These are phyloP conservation scores for Oegoconia quadripuncta DNA, from an alignment of 2,888 invertebrate species.

Conservation along the genomic window DNA sequence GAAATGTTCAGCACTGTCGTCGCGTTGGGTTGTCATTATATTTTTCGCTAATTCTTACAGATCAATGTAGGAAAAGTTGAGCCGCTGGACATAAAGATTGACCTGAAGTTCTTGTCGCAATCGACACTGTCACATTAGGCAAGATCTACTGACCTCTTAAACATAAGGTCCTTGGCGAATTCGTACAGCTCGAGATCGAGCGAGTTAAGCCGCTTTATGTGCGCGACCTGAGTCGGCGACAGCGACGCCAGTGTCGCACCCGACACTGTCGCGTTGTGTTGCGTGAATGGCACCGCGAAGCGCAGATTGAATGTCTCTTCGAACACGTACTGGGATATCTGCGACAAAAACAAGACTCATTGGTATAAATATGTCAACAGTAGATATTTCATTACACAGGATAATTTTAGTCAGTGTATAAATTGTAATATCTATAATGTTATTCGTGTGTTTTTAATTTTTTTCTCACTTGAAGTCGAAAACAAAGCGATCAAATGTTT, in stretches of 20 bases:
- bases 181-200: conserved; percentile 96
- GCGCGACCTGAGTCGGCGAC: conserved; percentile 84
- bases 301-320: conserved; percentile 95
- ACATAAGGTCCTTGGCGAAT: conserved; percentile 93
- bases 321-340: conserved; percentile 95
- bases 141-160: conserved; percentile 79
- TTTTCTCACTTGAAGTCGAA: too few species aligned
- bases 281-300: conserved; percentile 93
- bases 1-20: too few species aligned
- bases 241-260: conserved; percentile 89
- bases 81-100: background rate
- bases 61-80: background rate
- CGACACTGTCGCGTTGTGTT: conserved; percentile 94
- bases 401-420: too few species aligned
- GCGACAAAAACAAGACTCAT: too few species aligned
- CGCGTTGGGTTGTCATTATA: too few species aligned
- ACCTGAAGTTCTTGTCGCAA: background rate
- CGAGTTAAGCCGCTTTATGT: conserved; percentile 89
- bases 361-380: too few species aligned
- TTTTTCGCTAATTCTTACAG: background rate
- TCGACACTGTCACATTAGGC: background rate
- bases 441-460: too few species aligned
- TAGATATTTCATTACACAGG: too few species aligned
- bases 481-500: too few species aligned
- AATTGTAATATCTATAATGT: too few species aligned